These are phyloP conservation scores for Tangara arthus DNA, from an alignment of 2,797 vertebrate species.

Conservation along the genomic window DNA sequence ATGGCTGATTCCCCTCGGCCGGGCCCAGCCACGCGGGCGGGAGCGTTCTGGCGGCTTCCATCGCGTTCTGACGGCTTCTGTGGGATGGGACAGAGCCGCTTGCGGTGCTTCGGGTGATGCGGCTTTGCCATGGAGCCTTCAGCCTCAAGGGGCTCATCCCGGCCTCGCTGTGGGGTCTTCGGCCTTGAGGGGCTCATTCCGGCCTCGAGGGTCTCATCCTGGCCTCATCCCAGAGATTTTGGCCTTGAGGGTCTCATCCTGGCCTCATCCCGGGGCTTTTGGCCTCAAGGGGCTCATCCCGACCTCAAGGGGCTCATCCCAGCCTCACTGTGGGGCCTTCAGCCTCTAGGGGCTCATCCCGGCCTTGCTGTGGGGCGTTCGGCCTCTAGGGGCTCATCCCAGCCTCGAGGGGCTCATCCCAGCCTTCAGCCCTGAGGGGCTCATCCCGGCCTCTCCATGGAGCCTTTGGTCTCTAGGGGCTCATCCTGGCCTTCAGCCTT, in stretches of 20 bases:
- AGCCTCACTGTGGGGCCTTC: no score
- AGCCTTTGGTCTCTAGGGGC: neutral
- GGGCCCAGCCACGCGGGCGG: neutral
- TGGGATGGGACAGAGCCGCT: accelerated
- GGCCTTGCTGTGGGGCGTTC: accelerated
- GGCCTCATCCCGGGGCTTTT: accelerated
- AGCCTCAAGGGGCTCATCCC: accelerated
- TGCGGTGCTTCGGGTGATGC: accelerated
- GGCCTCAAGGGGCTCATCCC: no score
- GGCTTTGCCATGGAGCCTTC: accelerated
- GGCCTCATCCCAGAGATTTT: no score
- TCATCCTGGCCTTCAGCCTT: accelerated
- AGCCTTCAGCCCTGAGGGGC: no score
- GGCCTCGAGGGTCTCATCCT: no score
- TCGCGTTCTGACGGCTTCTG: neutral
- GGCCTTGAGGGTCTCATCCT: no score
- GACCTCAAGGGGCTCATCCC: neutral
- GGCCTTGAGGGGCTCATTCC: neutral
- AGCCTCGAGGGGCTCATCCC: no score
- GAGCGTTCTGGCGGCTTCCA: accelerated
- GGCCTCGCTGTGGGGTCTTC: accelerated
- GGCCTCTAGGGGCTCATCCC: no score
- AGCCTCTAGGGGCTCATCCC: no score
- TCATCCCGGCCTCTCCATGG: no score
- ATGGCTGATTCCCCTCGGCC: slow-evolving; percentile 56